Base-by-base conservation (phyloP, 2,797 vertebrate genomes). In the Notolabrus celidotus region DNA sequence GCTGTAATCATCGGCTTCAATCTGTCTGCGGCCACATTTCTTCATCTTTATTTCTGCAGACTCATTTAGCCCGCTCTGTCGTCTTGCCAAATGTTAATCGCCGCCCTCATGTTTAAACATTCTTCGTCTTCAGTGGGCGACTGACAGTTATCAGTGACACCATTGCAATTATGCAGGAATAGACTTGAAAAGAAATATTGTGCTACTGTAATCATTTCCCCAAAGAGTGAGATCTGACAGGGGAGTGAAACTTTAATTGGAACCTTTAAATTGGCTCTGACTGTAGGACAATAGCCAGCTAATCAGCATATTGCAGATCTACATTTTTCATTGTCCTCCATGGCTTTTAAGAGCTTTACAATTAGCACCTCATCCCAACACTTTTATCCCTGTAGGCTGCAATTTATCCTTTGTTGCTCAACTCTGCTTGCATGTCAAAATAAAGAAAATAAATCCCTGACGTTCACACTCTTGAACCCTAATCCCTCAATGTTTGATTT, bases 1-100 rank as follows among this genome's bases (percentile, higher is more conserved):
- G 12, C 31, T 65, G 38, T 67, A 62, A 59, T 77, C 33, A 63
- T 59, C 69, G 66, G 58, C 50, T 71, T 74, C 51, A 41, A 23
- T 60, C 49, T 29, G 31, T 71, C 72, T 39, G 22, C 59, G 9
- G 59, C 64, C 53, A 31, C 59, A 52, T 49, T 84, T 76, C 14
- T 73, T n/a, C 66, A 71, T 74, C 80, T 65, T 39, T 65, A 42
- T 36, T 22, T 36, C n/a, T 46, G 31, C 43, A 29, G 83, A 69
- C 72, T 77, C 57, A 79, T 84, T 86, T 74, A 42, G 45, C 50
- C 62, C 1, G n/a, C 47, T 67, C 51, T 17, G 64, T 79, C 71
- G 63, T 72, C 36, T 34, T 77, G 71, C 71, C 63, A 71, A 61
- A 71, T 66, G 84, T 77, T 86, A 74, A 82, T 77, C 79, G 64